Base-by-base conservation (phyloP, 2,113 vertebrate species). In the Tetrax tetrax region DNA sequence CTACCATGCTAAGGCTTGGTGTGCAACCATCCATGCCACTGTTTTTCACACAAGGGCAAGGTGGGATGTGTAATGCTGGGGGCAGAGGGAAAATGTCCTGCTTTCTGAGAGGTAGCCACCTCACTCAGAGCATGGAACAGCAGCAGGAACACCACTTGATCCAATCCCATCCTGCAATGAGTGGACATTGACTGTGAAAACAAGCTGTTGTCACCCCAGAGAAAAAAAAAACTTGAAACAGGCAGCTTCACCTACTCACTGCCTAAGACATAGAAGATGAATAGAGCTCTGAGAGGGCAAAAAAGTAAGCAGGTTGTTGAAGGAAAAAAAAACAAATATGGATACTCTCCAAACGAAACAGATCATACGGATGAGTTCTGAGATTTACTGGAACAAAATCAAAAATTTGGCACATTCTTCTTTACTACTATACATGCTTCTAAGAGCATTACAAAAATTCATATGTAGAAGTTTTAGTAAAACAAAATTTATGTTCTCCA, bases 1-100 rank as follows among this genome's bases (percentile, higher is more conserved):
- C 8, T 5, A 7, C 27, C 16, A 4, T 3, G 8, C 4, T 29
- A 33, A 85, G 27, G 70, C n/a, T 75, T 27, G 2, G 2, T 3
- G 22, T 25, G 13, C 15, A 47, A 23, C 10, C 0, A 0, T 3
- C 10, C 0, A 0, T 3, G 10, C 4, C 12, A 7, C 22, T 45
- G 10, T 2, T 78, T 57, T 92, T 61, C 7, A 2, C 31, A 37
- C 19, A 38, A 23, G n/a, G 29, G 5, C 8, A 31, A 12, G 5
- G 12, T 64, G 20, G 35, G 18, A 33, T n/a, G 6, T 12, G 9
- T 56, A 13, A 25, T 4, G 14, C 24, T 65, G 35, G 35, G 35
- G 21, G 21, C 18, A 80, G 59, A 60, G 10, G 18, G 13, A 69
- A 83, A 18, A 4, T 13, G 27, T 33, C 37, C 31, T 48, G 14